Percentiles rank a stretch among this genome's conserved stretches.
phyloP scores from a whole-genome alignment of 2,113 vertebrate genomes.

The Noctilio leporinus region DNA sequence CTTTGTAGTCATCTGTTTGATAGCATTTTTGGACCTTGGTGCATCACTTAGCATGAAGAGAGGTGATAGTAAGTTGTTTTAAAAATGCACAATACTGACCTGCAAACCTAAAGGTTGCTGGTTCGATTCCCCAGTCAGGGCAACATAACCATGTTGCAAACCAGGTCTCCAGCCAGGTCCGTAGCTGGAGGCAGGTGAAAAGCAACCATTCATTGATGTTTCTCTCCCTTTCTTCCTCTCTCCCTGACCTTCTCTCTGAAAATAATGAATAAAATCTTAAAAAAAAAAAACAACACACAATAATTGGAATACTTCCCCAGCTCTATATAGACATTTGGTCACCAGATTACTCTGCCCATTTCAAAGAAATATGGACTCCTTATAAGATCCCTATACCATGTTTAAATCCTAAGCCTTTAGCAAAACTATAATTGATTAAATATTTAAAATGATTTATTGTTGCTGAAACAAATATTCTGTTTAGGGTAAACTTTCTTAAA shows the following conservation, averaged over 20 bases:
- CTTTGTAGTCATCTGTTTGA: background rate
- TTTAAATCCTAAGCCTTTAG: conserved; percentile 16
- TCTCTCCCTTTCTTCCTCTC: no score
- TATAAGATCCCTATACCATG: background rate
- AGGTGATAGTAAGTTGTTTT: background rate
- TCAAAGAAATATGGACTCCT: background rate
- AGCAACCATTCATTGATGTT: no score
- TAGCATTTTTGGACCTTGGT: background rate
- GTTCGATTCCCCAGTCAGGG: no score
- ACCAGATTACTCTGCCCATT: background rate
- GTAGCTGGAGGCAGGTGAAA: no score
- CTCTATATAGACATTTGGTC: background rate
- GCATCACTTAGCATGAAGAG: background rate
- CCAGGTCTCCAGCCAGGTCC: no score
- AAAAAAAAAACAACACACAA: background rate
- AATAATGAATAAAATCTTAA: no score
- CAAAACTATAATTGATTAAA: background rate
- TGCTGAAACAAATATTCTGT: background rate
- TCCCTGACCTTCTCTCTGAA: no score
- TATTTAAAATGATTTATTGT: background rate
- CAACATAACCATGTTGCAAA: no score
- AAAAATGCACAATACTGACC: background rate
- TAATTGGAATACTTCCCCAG: background rate
- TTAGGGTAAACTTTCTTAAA: background rate
- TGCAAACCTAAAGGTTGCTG: no score